Percentiles rank a stretch among this genome's conserved stretches.
These are phyloP conservation scores for Drosophila melanogaster DNA, from an alignment of 1,140 invertebrate species.

Conservation along the genomic window DNA sequence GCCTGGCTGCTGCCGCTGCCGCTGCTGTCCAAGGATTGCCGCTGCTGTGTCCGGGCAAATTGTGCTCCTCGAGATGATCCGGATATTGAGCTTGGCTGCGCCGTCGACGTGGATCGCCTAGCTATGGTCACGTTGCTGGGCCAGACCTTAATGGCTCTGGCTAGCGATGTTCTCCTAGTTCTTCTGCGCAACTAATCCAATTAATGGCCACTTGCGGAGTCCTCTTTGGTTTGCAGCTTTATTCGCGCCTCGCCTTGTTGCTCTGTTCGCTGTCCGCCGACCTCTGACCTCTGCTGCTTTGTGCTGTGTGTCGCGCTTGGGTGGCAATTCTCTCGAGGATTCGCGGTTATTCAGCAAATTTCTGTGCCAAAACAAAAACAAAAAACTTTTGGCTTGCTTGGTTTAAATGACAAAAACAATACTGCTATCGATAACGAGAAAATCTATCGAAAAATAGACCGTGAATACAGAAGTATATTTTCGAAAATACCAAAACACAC, in stretches of 20 bases:
- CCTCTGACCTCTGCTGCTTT: not conserved
- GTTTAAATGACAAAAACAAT: constrained; percentile 29
- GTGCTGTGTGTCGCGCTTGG: too few species aligned
- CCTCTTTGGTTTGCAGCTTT: constrained; percentile 11
- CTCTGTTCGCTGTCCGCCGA: not conserved
- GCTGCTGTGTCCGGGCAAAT: constrained; percentile 18
- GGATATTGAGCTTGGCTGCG: not conserved
- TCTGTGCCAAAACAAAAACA: constrained; percentile 3
- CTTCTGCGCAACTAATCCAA: constrained; percentile 18
- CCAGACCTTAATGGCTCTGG: constrained; percentile 35
- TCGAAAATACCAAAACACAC: too few species aligned
- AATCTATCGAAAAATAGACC: not conserved
- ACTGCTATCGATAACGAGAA: constrained; percentile 12
- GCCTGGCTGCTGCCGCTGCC: not conserved
- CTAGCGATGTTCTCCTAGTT: not conserved
- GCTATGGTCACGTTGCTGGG: constrained; percentile 37
- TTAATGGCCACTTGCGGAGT: constrained; percentile 15
- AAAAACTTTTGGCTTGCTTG: constrained; percentile 27
- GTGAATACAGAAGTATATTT: too few species aligned
- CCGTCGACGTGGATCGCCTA: not conserved
- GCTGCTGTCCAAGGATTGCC: not conserved
- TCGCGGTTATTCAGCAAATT: not conserved
- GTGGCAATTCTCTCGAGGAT: too few species aligned
- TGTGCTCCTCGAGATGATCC: constrained; percentile 4
- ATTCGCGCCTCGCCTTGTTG: constrained; percentile 1